These are phyloP conservation scores for Crotalus viridis DNA, from an alignment of 2,113 vertebrate species.

Conservation along the genomic window DNA sequence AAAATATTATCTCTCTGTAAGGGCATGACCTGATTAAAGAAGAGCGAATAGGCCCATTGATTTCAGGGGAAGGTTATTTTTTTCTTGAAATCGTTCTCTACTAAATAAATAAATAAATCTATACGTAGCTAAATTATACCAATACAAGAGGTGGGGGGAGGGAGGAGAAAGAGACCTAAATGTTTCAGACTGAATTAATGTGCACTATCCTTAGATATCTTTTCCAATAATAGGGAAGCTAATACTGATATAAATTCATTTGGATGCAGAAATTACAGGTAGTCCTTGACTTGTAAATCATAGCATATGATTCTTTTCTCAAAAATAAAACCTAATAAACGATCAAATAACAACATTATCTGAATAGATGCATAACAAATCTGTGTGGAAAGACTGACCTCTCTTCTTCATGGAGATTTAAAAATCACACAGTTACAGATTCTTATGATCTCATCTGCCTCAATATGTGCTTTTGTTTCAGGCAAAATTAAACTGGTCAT, in stretches of 20 bases:
- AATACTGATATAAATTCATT: neutral
- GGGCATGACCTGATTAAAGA: too few relatives aligned
- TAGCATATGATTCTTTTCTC: neutral
- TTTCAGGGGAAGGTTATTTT: neutral
- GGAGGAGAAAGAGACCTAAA: neutral
- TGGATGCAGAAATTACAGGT: neutral
- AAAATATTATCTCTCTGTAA: neutral
- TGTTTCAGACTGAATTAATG: neutral
- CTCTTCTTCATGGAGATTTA: neutral
- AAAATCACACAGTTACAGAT: constrained; percentile 17
- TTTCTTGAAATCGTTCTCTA: neutral
- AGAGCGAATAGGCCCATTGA: neutral
- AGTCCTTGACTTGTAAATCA: neutral
- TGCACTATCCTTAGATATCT: neutral
- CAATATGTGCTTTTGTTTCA: constrained; percentile 36
- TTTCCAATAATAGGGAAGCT: neutral
- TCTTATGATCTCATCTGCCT: constrained; percentile 33
- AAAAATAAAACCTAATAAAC: neutral
- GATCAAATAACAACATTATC: neutral
- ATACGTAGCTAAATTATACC: neutral
- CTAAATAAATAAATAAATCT: neutral
- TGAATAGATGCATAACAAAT: neutral
- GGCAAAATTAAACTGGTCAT: constrained; percentile 41
- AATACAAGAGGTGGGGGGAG: neutral
- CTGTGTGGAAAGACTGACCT: neutral